Evolutionary conservation across 2,888 invertebrate species (phyloP), one percentile per base, ranked within the genome.

Genomic region (Lasioglossum vierecki): DNA sequence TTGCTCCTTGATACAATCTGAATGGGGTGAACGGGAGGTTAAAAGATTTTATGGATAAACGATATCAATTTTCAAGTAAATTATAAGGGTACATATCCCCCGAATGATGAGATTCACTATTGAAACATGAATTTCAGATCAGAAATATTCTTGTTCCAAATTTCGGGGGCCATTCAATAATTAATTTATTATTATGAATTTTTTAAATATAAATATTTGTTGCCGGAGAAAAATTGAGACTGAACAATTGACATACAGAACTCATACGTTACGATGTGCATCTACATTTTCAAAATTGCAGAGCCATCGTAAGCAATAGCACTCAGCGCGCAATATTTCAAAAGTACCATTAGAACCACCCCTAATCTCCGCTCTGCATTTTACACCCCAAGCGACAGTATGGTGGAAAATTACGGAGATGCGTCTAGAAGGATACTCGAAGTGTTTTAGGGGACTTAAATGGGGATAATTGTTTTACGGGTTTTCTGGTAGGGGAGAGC

Each of bases 401-500:
- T 22, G 39, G 39, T 9, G 11, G 30, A 22, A 66, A 66, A 35
- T 66, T 22, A 4, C 30, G 22, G 22, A 66, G 66, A 35, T 46
- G 41, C n/a, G 13, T 57, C 22, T 11, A n/a, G 26, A 13, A 66
- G 30, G 22, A n/a, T 15, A 66, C 46, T 35, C n/a, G 41, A 15
- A n/a, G n/a, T 9, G 44, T 53, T 80, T 63, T 4, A 26, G 41
- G 57, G 39, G 49, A 72, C 30, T 26, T 30, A 30, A 46, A 72
- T 1, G 71, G 44, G 46, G 46, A 49, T 63, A 81, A 83, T 83
- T 71, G 75, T n/a, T 49, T 53, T 41, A 41, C 6, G n/a, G 11
- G 18, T 63, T 13, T 15, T 79, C 35, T 26, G 18, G 22, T 49
- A 49, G 57, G 30, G 30, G 15, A 22, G 63, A 41, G 53, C 53